These are phyloP conservation scores for Drosophila teissieri DNA, from an alignment of 1,140 invertebrate genomes.

Conservation along the genomic window DNA sequence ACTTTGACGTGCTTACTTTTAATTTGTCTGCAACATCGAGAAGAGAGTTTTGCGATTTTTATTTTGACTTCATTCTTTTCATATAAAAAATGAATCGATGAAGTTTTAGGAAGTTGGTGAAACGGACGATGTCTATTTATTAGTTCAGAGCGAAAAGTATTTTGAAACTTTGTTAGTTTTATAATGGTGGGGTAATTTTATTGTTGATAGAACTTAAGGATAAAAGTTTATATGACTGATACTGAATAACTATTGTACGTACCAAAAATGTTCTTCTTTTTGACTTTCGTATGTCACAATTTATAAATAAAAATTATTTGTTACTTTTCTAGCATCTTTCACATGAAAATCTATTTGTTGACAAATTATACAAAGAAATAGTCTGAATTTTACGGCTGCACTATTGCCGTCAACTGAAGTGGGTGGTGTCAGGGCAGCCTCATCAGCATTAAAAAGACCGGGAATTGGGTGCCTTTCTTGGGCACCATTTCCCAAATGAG, in stretches of 20 bases:
- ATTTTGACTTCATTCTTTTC: conserved; percentile 28
- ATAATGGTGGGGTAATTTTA: neutral
- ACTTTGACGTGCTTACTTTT: conserved; percentile 64
- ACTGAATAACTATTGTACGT: no score
- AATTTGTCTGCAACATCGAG: conserved; percentile 65
- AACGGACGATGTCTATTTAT: conserved; percentile 11
- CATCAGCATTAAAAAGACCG: conserved; percentile 69
- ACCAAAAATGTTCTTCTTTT: no score
- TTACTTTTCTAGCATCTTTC: no score
- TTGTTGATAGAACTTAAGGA: no score
- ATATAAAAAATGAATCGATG: conserved; percentile 41
- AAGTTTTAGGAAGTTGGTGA: conserved; percentile 31
- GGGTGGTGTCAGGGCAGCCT: conserved; percentile 18
- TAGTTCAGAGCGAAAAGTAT: conserved; percentile 1
- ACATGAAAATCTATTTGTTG: neutral
- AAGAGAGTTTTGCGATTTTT: conserved; percentile 64
- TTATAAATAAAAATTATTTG: no score
- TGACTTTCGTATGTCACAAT: no score
- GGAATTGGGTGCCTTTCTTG: neutral
- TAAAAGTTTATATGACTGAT: no score
- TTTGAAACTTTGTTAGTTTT: neutral
- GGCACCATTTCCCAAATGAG: conserved; percentile 12
- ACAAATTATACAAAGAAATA: neutral
- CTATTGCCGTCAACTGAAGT: neutral
- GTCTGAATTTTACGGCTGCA: neutral